Evolutionary conservation across 92 coral and sea anemone genomes (phyloP), one percentile per base, ranked within the genome.

Genomic region (Porites evermanni): DNA sequence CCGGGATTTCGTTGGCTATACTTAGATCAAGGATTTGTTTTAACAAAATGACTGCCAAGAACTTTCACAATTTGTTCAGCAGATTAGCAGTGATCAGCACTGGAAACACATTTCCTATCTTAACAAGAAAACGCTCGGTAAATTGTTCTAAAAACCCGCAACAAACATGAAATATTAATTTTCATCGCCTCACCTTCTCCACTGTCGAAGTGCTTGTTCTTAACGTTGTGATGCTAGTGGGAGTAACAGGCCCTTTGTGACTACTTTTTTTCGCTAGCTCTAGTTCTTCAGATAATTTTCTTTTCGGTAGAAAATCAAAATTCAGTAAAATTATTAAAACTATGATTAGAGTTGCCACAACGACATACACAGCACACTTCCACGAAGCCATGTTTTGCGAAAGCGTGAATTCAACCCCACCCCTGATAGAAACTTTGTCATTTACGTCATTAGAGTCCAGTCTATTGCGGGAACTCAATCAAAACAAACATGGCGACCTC

Each of bases 261-360:
- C 60, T n/a, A 58, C 90, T 76, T 67, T 64, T 75, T 44, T 76
- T 76, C 65, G 94, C 79, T 53, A 80, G 67, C 44, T 61, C 76
- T 18, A 80, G 72, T 16, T 91, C 92, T 64, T 80, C 79, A 26
- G 81, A 65, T 8, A 79, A 84, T 68, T 69, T 81, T 73, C 95
- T 67, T 52, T 82, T 85, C 75, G 95, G 95, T 58, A 92, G 79
- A 84, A 77, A 86, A 65, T 87, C 93, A 73, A 92, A 92, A 78
- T 92, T 92, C n/a, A 92, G 91, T 12, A 92, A 67, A 72, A 92
- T 81, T 61, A 89, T 75, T 54, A 92, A 71, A 68, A 89, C 76
- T 51, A 86, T 18, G 26, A 86, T 63, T 17, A 58, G 70, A 67
- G 71, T 51, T 24, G 83, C 92, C 53, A 86, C 54, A 69, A 91